Percentiles rank a stretch among this genome's conserved stretches.
Conservation (phyloP, 2,888 invertebrate species). For the Drosophila maculinotata region DNA sequence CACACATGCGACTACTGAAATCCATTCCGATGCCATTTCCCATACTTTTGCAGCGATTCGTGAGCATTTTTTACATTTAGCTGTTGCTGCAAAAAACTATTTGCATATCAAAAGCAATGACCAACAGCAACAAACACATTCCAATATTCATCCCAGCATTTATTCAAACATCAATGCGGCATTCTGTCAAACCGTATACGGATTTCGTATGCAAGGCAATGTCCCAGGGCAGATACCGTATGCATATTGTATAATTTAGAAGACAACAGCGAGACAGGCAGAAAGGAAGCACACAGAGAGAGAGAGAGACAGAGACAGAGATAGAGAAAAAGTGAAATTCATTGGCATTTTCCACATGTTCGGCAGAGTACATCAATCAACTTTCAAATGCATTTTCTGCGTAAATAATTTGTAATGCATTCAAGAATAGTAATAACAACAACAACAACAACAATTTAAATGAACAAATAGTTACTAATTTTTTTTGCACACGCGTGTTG, state of each 20-base stretch:
- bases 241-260: slow-evolving; percentile 56
- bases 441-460: slow-evolving; percentile 21
- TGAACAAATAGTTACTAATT: slow-evolving; percentile 27
- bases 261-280: slow-evolving; percentile 23
- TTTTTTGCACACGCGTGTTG: slow-evolving; percentile 5
- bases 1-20: slow-evolving; percentile 27
- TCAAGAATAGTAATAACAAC: slow-evolving; percentile 29
- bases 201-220: slow-evolving; percentile 66
- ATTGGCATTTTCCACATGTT: slow-evolving; percentile 73
- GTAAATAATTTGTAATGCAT: slow-evolving; percentile 44
- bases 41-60: slow-evolving; percentile 20
- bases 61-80: slow-evolving; percentile 23
- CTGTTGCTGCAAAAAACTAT: slow-evolving; percentile 44
- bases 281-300: slow-evolving; percentile 1
- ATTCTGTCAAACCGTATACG: slow-evolving; percentile 59
- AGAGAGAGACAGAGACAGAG: background rate
- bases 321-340: slow-evolving; percentile 65
- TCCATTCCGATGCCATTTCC: slow-evolving; percentile 24
- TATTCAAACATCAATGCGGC: slow-evolving; percentile 45
- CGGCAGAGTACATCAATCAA: slow-evolving; percentile 74
- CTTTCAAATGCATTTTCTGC: slow-evolving; percentile 58
- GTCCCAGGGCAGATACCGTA: slow-evolving; percentile 36
- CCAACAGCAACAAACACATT: slow-evolving; percentile 28
- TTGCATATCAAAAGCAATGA: slow-evolving; percentile 65
- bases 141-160: slow-evolving; percentile 28